Evolutionary conservation across 2,888 invertebrate genomes (phyloP).

Genomic region (Thelaira solivaga): DNA sequence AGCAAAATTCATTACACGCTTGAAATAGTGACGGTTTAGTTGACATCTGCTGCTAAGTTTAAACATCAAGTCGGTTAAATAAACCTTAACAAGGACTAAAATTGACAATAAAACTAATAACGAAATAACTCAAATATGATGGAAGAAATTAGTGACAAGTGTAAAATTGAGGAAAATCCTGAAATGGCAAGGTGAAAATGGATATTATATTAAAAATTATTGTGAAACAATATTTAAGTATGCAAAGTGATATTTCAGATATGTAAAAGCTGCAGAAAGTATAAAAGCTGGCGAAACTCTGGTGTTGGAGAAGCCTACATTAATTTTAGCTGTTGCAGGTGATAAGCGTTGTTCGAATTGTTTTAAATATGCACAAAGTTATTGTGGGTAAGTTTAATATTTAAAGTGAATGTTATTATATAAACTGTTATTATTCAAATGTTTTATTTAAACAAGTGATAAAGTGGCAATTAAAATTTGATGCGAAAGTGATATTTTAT

Average conservation of each 20-base stretch:
- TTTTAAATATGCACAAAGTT: conserved; percentile 70
- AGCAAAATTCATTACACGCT: conserved; percentile 38
- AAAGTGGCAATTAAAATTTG: too few relatives aligned
- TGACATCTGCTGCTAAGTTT: conserved; percentile 31
- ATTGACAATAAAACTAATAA: neutral
- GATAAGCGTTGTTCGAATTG: conserved; percentile 79
- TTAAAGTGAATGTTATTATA: neutral
- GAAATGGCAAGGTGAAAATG: conserved; percentile 69
- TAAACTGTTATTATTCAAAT: neutral
- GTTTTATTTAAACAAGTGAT: too few relatives aligned
- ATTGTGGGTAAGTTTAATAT: conserved; percentile 70
- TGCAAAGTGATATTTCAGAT: conserved; percentile 72
- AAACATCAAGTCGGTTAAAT: neutral
- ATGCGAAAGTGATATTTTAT: too few relatives aligned
- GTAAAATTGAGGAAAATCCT: conserved; percentile 68
- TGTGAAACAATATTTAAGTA: neutral
- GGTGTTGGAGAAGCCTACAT: conserved; percentile 79
- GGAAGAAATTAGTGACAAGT: conserved; percentile 71
- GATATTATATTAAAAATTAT: neutral
- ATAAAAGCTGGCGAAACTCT: conserved; percentile 80
- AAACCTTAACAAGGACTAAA: too few relatives aligned
- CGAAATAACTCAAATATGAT: conserved; percentile 41
- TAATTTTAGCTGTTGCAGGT: conserved; percentile 77
- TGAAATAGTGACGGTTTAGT: conserved; percentile 31
- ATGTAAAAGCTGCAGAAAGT: conserved; percentile 78